A percentile compares a stretch with the other conserved stretches of the same genome.
Conservation (phyloP, 2,113 vertebrate genomes). For the Rallus limicola region DNA sequence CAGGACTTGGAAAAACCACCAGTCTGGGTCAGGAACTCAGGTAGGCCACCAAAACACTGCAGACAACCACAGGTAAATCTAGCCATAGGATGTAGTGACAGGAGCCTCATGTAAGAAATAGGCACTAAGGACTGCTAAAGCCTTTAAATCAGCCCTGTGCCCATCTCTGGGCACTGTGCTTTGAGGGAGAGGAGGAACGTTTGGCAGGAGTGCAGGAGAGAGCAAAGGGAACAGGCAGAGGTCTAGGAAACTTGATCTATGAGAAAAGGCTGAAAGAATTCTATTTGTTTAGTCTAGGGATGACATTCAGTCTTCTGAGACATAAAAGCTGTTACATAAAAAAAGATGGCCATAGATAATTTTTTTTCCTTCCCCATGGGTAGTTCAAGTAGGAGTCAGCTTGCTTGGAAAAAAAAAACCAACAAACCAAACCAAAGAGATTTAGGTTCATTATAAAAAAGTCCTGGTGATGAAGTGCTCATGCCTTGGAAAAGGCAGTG, state of each 20-base stretch:
- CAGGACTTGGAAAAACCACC: background rate
- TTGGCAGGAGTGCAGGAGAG: background rate
- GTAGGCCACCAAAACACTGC: background rate
- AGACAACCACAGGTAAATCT: background rate
- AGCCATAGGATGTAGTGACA: background rate
- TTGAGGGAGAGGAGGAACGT: background rate
- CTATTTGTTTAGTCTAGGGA: slow-evolving; percentile 63
- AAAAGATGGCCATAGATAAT: background rate
- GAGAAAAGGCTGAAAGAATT: slow-evolving; percentile 56
- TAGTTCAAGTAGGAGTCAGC: slow-evolving; percentile 24
- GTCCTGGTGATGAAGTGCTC: background rate
- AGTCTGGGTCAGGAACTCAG: background rate
- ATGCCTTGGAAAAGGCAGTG: background rate
- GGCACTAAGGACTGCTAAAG: background rate
- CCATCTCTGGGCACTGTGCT: background rate
- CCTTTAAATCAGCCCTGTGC: background rate
- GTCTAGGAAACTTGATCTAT: slow-evolving; percentile 41
- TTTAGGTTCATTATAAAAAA: background rate
- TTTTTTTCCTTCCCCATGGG: background rate
- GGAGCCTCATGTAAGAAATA: background rate
- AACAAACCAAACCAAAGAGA: background rate
- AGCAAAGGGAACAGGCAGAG: slow-evolving; percentile 15
- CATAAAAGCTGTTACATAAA: slow-evolving; percentile 15
- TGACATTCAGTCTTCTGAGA: slow-evolving; percentile 41
- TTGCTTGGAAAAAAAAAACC: background rate